These are phyloP conservation scores for Drosophila sp. DNA, from an alignment of 1,140 invertebrate genomes.

Conservation along the genomic window DNA sequence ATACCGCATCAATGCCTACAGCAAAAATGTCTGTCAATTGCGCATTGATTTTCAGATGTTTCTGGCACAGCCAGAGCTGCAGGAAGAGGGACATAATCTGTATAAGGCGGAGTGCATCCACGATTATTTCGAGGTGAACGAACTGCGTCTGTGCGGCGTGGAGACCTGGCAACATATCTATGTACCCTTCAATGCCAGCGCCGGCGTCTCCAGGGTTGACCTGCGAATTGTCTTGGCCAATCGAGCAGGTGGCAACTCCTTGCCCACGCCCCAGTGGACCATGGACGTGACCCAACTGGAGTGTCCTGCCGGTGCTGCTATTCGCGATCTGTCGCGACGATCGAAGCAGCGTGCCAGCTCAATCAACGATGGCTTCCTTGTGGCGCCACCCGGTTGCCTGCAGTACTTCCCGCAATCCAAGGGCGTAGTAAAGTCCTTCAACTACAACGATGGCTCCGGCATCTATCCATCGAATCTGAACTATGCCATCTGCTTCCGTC, in stretches of 20 bases:
- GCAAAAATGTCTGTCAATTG: conserved; percentile 74
- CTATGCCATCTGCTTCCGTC: conserved; percentile 80
- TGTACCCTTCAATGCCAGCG: conserved; percentile 72
- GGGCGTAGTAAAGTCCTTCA: conserved; percentile 75
- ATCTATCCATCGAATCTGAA: conserved; percentile 72
- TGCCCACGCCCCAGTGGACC: conserved; percentile 57
- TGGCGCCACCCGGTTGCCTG: conserved; percentile 74
- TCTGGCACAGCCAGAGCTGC: conserved; percentile 61
- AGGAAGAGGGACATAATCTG: conserved; percentile 14
- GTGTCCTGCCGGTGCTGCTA: conserved; percentile 54
- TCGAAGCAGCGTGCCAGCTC: conserved; percentile 28
- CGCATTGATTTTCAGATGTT: conserved; percentile 70
- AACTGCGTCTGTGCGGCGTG: conserved; percentile 62
- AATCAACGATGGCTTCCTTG: conserved; percentile 60
- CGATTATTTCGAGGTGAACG: conserved; percentile 68
- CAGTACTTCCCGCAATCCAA: conserved; percentile 73
- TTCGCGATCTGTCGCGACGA: conserved; percentile 32
- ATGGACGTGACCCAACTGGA: conserved; percentile 71
- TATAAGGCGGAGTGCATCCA: conserved; percentile 60
- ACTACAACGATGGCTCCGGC: conserved; percentile 71
- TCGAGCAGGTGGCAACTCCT: conserved; percentile 40
- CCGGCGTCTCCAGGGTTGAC: conserved; percentile 52
- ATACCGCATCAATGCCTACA: conserved; percentile 67
- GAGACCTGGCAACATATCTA: conserved; percentile 78
- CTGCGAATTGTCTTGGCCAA: conserved; percentile 52